A percentile compares a stretch with the other conserved stretches of the same genome.
phyloP scores from a whole-genome alignment of 2,113 vertebrate genomes.

The Trogon melanurus region DNA sequence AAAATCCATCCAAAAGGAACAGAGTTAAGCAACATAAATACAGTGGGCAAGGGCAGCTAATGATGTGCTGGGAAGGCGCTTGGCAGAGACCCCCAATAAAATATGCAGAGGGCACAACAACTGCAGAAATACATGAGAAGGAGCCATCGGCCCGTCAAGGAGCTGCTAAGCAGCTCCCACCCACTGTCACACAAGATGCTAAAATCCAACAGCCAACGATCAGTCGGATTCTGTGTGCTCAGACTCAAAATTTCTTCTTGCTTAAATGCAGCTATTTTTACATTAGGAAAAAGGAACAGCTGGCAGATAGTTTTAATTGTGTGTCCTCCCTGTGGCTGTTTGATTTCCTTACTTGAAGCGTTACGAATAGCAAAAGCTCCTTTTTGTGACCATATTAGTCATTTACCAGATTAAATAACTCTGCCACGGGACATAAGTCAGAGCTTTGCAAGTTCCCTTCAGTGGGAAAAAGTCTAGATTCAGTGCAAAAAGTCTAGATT shows the following conservation, averaged over 20 bases:
- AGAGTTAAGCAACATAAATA: background rate
- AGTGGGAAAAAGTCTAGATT: background rate
- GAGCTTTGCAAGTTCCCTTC: background rate
- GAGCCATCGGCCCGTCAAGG: background rate
- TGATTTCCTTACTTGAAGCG: background rate
- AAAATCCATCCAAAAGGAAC: background rate
- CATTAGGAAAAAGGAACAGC: background rate
- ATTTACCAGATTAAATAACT: conserved; percentile 15
- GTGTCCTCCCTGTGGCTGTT: background rate
- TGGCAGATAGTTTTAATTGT: background rate
- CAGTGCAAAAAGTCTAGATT: background rate
- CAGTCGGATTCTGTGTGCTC: background rate
- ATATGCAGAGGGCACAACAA: fast-evolving
- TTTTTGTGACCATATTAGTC: background rate
- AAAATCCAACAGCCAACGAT: background rate
- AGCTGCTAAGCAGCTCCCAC: conserved; percentile 7
- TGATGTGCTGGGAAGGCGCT: background rate
- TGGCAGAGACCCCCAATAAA: background rate
- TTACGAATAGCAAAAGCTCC: background rate
- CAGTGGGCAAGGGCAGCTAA: background rate
- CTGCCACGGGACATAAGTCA: background rate
- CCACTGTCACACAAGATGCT: background rate
- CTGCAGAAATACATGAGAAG: background rate
- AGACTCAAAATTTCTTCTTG: background rate
- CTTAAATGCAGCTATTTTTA: conserved; percentile 21